Percentiles rank a stretch among this genome's conserved stretches.
phyloP scores from a whole-genome alignment of 2,797 vertebrate species.

The Arrhamphus sclerolepis region DNA sequence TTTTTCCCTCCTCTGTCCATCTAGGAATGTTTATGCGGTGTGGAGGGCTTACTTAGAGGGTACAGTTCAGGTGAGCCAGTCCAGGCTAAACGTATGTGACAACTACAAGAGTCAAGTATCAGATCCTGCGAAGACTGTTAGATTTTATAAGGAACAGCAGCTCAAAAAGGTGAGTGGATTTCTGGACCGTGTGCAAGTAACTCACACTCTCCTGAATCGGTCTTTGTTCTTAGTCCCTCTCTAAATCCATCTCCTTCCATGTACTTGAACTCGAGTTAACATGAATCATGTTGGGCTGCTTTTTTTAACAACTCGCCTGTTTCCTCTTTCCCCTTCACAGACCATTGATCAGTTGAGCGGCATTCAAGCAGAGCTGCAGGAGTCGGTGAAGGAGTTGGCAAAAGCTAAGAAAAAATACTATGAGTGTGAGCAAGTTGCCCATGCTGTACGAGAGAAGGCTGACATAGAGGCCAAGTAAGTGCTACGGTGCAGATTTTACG shows the following conservation, averaged over 20 bases:
- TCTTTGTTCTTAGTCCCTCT: constrained; percentile 21
- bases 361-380: constrained; percentile 94
- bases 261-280: constrained; percentile 1
- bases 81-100: constrained; percentile 93
- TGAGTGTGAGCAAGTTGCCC: constrained; percentile 97
- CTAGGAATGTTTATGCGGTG: constrained; percentile 94
- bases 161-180: constrained; percentile 88
- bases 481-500: no score
- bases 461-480: constrained; percentile 98
- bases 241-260: background rate
- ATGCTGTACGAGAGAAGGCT: constrained; percentile 94
- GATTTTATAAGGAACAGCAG: constrained; percentile 96
- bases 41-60: constrained; percentile 96
- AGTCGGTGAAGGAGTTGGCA: constrained; percentile 97
- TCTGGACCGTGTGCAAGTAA: background rate
- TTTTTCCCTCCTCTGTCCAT: constrained; percentile 19
- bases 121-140: constrained; percentile 91
- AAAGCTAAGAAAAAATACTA: constrained; percentile 99
- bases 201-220: constrained; percentile 17
- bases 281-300: constrained; percentile 12
- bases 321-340: constrained; percentile 68
- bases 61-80: constrained; percentile 94
- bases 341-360: constrained; percentile 96
- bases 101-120: constrained; percentile 96
- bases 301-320: constrained; percentile 22